Conservation (phyloP, 2,888 invertebrate species). For the Calameuta idolon region DNA sequence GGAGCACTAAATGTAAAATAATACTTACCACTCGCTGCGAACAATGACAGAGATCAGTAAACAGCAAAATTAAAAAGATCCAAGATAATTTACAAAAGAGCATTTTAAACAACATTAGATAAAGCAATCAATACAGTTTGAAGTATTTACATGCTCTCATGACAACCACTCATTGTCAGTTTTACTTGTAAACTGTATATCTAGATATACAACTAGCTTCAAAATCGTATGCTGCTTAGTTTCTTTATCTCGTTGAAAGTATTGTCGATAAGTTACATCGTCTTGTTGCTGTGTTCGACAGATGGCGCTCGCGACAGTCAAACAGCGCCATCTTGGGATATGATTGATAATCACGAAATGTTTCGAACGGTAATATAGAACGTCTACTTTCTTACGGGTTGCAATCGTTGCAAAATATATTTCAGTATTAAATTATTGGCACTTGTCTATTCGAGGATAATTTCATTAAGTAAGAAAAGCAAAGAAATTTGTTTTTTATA, state of each 20-base stretch:
- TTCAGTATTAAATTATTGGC: not conserved
- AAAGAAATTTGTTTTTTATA: not conserved
- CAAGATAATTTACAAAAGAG: not conserved
- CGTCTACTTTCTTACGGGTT: not conserved
- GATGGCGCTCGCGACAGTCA: not conserved
- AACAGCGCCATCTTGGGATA: not conserved
- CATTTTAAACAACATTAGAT: not conserved
- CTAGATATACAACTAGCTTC: not conserved
- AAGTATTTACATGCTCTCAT: not conserved
- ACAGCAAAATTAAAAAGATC: not conserved
- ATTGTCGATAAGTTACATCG: not conserved
- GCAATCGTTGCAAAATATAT: not conserved
- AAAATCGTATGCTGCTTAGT: not conserved
- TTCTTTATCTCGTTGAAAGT: not conserved
- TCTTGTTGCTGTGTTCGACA: not conserved
- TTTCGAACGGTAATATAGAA: not conserved
- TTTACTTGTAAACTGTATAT: not conserved
- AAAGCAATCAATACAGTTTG: not conserved
- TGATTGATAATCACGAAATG: not conserved
- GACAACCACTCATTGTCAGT: not conserved
- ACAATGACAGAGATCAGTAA: not conserved
- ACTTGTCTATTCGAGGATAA: not conserved
- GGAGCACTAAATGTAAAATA: not conserved
- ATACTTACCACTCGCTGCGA: not conserved
- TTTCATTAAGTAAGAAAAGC: not conserved